These are phyloP conservation scores for Choloepus hoffmanni DNA, from an alignment of 2,113 vertebrate species.

Conservation along the genomic window DNA sequence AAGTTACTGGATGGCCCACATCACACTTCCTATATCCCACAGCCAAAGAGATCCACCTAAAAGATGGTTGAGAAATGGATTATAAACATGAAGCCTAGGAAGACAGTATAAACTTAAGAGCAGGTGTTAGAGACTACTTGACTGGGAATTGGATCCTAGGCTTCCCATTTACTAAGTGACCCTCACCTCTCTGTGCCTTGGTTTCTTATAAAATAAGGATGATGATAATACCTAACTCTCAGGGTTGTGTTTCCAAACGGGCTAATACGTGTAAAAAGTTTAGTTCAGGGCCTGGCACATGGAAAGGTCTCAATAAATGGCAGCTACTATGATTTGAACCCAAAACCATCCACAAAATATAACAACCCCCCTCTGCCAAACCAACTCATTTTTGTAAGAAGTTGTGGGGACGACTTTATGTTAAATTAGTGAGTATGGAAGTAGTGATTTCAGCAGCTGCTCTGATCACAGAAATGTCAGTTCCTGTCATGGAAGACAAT, in stretches of 20 bases:
- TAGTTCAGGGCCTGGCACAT: background rate
- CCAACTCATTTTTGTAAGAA: background rate
- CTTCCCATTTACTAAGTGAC: background rate
- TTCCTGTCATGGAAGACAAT: background rate
- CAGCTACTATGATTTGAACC: background rate
- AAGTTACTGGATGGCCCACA: background rate
- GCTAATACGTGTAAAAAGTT: background rate
- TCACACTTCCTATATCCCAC: background rate
- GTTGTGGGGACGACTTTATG: background rate
- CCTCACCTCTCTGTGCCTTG: background rate
- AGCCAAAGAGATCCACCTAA: background rate
- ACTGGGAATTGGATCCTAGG: background rate
- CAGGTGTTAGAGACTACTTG: background rate
- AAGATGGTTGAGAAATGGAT: background rate
- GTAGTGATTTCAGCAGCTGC: background rate
- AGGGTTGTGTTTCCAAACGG: background rate
- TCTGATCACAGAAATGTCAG: background rate
- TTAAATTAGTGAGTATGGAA: background rate
- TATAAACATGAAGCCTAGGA: background rate
- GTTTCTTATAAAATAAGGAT: background rate
- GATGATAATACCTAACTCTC: background rate
- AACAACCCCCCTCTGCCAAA: background rate
- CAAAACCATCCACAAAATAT: background rate
- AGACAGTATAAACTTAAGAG: background rate
- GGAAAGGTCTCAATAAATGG: background rate